Evolutionary conservation across 2,113 vertebrate genomes (phyloP).

Genomic region (Protobothrops flavoviridis): DNA sequence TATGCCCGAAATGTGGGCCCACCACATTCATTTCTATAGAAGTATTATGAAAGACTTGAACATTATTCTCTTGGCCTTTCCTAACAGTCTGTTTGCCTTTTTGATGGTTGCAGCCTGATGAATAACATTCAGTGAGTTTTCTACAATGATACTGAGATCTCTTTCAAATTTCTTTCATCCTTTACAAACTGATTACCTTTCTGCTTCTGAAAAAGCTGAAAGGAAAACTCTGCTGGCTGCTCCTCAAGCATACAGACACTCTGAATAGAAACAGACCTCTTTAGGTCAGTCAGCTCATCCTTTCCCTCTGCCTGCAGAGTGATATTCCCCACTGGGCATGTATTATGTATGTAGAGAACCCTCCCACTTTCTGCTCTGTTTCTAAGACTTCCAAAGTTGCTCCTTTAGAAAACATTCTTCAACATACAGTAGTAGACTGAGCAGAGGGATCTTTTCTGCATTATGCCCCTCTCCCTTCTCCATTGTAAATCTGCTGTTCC

Average conservation of each 20-base stretch:
- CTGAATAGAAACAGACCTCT: not conserved
- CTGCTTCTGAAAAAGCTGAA: not conserved
- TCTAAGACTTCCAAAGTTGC: not conserved
- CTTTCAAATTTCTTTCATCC: slow-evolving; percentile 21
- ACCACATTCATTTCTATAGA: slow-evolving; percentile 6
- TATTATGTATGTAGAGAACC: not conserved
- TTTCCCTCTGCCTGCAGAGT: not conserved
- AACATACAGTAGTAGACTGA: not conserved
- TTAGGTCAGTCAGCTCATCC: not conserved
- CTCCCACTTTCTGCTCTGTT: not conserved
- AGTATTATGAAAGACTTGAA: slow-evolving; percentile 3
- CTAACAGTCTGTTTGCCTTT: slow-evolving; percentile 14
- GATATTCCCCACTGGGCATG: not conserved
- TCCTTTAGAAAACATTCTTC: not conserved
- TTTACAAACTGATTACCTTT: slow-evolving; percentile 26
- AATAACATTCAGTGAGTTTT: slow-evolving; percentile 13
- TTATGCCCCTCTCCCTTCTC: no score
- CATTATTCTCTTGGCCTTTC: slow-evolving; percentile 24
- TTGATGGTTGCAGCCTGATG: slow-evolving; percentile 15
- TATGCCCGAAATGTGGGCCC: not conserved
- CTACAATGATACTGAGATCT: slow-evolving; percentile 18
- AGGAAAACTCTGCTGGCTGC: not conserved
- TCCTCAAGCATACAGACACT: not conserved
- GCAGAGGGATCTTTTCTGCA: not conserved
- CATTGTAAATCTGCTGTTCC: not conserved